phyloP scores from a whole-genome alignment of 2,113 vertebrate genomes.

The Tauraco erythrolophus region DNA sequence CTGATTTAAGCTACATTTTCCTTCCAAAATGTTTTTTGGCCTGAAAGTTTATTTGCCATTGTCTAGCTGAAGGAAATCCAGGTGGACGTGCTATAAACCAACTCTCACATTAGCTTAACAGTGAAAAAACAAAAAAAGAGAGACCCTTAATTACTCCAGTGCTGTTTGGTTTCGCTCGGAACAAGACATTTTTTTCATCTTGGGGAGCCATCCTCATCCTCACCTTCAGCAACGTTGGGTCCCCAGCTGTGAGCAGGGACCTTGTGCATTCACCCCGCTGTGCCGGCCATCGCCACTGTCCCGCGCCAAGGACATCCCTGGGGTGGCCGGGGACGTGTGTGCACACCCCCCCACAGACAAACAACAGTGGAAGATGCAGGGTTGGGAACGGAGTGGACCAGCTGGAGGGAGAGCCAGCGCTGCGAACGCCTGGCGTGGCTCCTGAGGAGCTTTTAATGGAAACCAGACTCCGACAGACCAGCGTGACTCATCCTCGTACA shows the following conservation, averaged over 20 bases:
- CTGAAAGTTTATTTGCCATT: not conserved
- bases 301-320: not conserved
- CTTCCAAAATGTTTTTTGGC: not conserved
- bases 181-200: not conserved
- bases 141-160: not conserved
- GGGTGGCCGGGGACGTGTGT: not conserved
- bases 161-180: not conserved
- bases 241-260: not conserved
- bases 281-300: not conserved
- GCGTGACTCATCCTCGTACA: not conserved
- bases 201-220: not conserved
- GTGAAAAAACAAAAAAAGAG: not conserved
- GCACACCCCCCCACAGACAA: not conserved
- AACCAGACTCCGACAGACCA: slow-evolving; percentile 11
- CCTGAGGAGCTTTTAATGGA: slow-evolving; percentile 9
- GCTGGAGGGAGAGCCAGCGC: not conserved
- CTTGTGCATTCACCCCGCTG: rapidly evolving
- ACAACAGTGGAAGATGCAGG: not conserved
- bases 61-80: not conserved
- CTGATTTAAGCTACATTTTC: not conserved
- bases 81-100: not conserved
- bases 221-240: not conserved
- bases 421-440: not conserved
- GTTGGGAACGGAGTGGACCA: not conserved
- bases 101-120: not conserved